phyloP scores from a whole-genome alignment of 1,140 invertebrate species.

The Drepana arcuata region DNA sequence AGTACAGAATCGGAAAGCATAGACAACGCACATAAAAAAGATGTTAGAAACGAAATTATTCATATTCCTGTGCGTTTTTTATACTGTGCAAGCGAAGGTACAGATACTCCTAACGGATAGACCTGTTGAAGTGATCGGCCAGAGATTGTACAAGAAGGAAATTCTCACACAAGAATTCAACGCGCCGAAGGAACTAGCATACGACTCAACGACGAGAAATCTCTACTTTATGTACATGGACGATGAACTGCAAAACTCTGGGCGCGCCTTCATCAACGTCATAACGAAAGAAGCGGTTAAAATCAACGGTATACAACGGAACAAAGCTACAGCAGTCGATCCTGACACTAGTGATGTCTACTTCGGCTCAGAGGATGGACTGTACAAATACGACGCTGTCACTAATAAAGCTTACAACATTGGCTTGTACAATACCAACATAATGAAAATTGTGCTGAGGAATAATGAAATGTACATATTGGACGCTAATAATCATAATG shows the following conservation, averaged over 20 bases:
- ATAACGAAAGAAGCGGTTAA: slow-evolving; percentile 40
- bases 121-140: slow-evolving; percentile 40
- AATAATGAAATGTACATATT: slow-evolving; percentile 52
- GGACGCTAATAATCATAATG: slow-evolving; percentile 51
- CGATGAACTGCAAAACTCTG: slow-evolving; percentile 46
- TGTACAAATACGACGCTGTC: slow-evolving; percentile 51
- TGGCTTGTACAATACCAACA: slow-evolving; percentile 51
- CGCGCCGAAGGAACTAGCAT: slow-evolving; percentile 44
- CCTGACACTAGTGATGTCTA: slow-evolving; percentile 45
- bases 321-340: slow-evolving; percentile 55
- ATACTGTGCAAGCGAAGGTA: slow-evolving; percentile 27
- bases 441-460: slow-evolving; percentile 50
- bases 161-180: slow-evolving; percentile 36
- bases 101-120: slow-evolving; percentile 37
- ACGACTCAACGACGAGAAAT: slow-evolving; percentile 50
- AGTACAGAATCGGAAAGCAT: too few relatives aligned
- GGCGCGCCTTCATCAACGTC: slow-evolving; percentile 46
- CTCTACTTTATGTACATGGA: slow-evolving; percentile 64
- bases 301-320: slow-evolving; percentile 46
- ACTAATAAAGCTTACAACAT: slow-evolving; percentile 36
- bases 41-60: slow-evolving; percentile 1
- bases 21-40: slow-evolving; percentile 9
- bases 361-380: slow-evolving; percentile 53
- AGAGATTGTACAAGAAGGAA: slow-evolving; percentile 44
- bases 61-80: slow-evolving; percentile 2